Conservation (phyloP, 1,140 invertebrate species). For the Camponotus pennsylvanicus region DNA sequence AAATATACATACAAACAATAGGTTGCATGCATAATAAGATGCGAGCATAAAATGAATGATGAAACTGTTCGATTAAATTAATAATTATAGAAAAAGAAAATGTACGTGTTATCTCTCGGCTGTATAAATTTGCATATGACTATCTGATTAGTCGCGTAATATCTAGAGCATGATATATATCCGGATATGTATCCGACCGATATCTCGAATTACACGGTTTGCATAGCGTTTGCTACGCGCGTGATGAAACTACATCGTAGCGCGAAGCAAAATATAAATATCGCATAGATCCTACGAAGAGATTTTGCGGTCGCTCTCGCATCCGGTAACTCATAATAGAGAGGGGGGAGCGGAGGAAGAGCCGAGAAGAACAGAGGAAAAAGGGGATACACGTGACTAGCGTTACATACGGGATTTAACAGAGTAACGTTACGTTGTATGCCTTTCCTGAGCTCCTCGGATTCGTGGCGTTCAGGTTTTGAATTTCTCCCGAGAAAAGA, state of each 20-base stretch:
- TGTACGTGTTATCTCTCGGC: neutral
- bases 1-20: neutral
- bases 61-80: neutral
- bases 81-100: neutral
- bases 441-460: conserved; percentile 76
- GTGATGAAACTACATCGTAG: neutral
- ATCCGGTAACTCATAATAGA: conserved; percentile 76
- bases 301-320: conserved; percentile 71
- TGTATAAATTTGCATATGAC: neutral
- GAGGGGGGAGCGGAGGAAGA: conserved; percentile 11
- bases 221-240: neutral
- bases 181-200: neutral
- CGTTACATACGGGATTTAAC: conserved; percentile 85
- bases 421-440: conserved; percentile 81
- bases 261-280: conserved; percentile 7
- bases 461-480: conserved; percentile 76
- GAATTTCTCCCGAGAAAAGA: conserved; percentile 78
- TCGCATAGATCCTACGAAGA: conserved; percentile 53
- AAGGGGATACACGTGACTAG: conserved; percentile 74
- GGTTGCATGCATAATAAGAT: neutral
- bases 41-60: neutral
- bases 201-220: conserved; percentile 23
- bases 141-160: conserved; percentile 9
- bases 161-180: neutral
- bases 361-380: neutral